Percentiles rank a stretch among this genome's conserved stretches.
phyloP scores from a whole-genome alignment of 2,888 invertebrate species.

The Pollenia labialis region DNA sequence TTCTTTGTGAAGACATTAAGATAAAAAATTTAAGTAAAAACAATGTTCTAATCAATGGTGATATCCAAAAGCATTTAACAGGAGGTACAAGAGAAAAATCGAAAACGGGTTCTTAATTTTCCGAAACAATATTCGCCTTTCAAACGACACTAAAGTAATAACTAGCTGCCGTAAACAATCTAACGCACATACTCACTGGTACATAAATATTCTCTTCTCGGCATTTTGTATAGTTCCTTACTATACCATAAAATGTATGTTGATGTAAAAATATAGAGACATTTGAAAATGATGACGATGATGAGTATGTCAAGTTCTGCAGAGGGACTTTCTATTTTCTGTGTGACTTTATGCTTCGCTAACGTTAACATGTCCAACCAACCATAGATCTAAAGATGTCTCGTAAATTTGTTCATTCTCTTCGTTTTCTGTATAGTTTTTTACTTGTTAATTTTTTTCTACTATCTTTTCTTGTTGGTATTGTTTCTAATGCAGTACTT shows the following conservation, averaged over 20 bases:
- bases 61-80: too few species aligned
- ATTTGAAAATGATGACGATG: conserved; percentile 45
- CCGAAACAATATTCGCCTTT: neutral
- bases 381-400: conserved; percentile 79
- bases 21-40: too few species aligned
- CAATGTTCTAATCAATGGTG: too few species aligned
- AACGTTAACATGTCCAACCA: conserved; percentile 80
- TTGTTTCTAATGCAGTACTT: conserved; percentile 30
- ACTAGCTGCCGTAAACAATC: too few species aligned
- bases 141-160: neutral
- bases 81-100: too few species aligned
- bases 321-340: conserved; percentile 58
- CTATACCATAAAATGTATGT: conserved; percentile 1
- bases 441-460: conserved; percentile 5
- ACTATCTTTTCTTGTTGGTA: conserved; percentile 4
- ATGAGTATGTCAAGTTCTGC: conserved; percentile 55
- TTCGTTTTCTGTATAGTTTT: conserved; percentile 22
- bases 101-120: neutral
- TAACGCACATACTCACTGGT: neutral
- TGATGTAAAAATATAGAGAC: conserved; percentile 21
- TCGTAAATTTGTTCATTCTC: conserved; percentile 52
- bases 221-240: neutral
- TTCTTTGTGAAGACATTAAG: too few species aligned
- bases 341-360: conserved; percentile 65
- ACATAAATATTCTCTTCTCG: neutral